A percentile compares a stretch with the other conserved stretches of the same genome.
phyloP scores from a whole-genome alignment of 1,140 invertebrate species.

The Drosophila nannoptera region DNA sequence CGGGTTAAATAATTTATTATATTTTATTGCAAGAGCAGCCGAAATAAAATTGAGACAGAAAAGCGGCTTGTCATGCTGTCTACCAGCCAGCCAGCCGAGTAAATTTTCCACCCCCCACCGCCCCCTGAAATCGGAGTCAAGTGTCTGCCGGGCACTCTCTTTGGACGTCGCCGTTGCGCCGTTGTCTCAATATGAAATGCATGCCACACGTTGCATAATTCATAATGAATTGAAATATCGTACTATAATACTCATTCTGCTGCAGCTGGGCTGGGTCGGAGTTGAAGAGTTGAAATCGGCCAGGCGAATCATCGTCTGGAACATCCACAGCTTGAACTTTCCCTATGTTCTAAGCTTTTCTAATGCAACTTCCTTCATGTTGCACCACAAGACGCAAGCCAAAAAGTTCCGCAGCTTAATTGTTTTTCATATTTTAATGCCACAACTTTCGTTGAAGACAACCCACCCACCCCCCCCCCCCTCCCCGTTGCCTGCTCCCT shows the following conservation, averaged over 20 bases:
- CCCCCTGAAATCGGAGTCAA: constrained; percentile 41
- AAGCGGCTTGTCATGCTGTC: constrained; percentile 55
- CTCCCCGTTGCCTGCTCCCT: not conserved
- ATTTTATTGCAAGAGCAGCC: constrained; percentile 58
- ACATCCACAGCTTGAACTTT: no score
- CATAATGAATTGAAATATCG: constrained; percentile 68
- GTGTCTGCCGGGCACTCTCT: constrained; percentile 44
- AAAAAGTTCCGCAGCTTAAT: constrained; percentile 55
- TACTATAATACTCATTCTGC: constrained; percentile 73
- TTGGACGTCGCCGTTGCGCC: constrained; percentile 29
- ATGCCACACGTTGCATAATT: constrained; percentile 63
- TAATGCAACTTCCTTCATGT: constrained; percentile 28
- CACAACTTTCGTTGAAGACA: constrained; percentile 47
- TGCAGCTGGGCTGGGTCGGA: constrained; percentile 26
- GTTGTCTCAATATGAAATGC: constrained; percentile 64
- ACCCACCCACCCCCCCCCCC: constrained; percentile 16
- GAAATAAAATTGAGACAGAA: constrained; percentile 48
- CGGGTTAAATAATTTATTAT: constrained; percentile 68
- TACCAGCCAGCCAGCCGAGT: constrained; percentile 6
- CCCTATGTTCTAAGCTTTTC: constrained; percentile 27
- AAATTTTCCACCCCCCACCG: constrained; percentile 30
- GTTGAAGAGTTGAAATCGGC: constrained; percentile 31
- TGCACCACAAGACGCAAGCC: constrained; percentile 21
- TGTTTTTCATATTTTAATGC: constrained; percentile 75
- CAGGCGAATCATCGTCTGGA: no score